These are phyloP conservation scores for Mantis religiosa DNA, from an alignment of 2,888 invertebrate genomes.

Conservation along the genomic window DNA sequence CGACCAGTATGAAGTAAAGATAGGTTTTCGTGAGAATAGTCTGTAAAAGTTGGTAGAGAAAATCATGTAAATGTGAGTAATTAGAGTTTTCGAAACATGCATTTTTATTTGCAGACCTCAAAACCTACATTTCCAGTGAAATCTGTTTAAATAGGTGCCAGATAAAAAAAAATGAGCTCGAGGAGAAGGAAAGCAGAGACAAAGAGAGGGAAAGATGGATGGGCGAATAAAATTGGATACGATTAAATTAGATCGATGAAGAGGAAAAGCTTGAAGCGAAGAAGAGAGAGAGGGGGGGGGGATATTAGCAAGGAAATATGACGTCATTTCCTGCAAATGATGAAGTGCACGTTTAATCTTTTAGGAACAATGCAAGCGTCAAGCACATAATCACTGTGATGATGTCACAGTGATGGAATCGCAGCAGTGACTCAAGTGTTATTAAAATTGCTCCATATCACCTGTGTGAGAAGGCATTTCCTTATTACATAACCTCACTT, in stretches of 20 bases:
- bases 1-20: no score
- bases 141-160: no score
- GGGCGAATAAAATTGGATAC: background rate
- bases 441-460: background rate
- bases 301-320: background rate
- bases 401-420: background rate
- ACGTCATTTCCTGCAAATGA: background rate
- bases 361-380: background rate
- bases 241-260: background rate
- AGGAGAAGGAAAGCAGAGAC: no score
- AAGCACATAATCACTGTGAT: background rate
- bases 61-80: no score
- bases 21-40: no score
- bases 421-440: background rate
- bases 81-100: no score
- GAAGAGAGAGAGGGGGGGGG: background rate
- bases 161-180: no score
- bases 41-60: no score
- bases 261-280: background rate
- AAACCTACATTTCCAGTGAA: no score
- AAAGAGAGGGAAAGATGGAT: background rate
- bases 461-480: background rate
- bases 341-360: background rate
- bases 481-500: background rate
- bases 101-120: background rate